Base-by-base conservation (phyloP, 2,113 vertebrate species). In the Nerophis lumbriciformis region DNA sequence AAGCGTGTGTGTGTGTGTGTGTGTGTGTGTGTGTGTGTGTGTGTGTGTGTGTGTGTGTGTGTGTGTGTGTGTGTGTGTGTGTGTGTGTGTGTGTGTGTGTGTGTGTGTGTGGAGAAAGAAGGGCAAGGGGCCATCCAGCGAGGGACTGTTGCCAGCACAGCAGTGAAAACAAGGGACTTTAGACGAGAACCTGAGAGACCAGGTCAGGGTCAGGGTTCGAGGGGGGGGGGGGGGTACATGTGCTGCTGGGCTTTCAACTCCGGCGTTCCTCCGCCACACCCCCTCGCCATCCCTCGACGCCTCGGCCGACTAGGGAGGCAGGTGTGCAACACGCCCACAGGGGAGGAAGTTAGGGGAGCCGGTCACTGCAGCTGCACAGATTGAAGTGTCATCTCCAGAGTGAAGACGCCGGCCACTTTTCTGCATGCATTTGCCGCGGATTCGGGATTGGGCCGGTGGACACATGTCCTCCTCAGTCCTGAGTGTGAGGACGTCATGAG, bases 331-430 rank as follows among this genome's bases (percentile, higher is more conserved):
- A 73, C 74, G 69, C 82, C 77, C 80, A 53, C 76, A 62, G 54
- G 82, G 77, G 83, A 81, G 62, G 77, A 76, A 79, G 70, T 77
- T 74, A 69, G 83, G 71, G 76, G 79, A 59, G 76, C 63, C 77
- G 62, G 79, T 84, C 83, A 83, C 71, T 72, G 75, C 69, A 81
- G 85, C 82, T 71, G 71, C 81, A 83, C 83, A 88, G 82, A 87
- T 83, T 84, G 78, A 85, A 85, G 87, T 85, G 83, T 84, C 85
- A 84, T 85, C 79, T 85, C 85, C 65, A 83, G 77, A 86, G 78
- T 87, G 69, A 76, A 87, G 84, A 84, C 82, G 81, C 78, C 84
- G 84, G 79, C 77, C 78, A 85, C 84, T 88, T 87, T 86, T 85
- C 84, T 86, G 83, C 84, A 67, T 80, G 78, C 65, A 67, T 2